These are phyloP conservation scores for Bellardia pandia DNA, from an alignment of 2,888 invertebrate species.

Conservation along the genomic window DNA sequence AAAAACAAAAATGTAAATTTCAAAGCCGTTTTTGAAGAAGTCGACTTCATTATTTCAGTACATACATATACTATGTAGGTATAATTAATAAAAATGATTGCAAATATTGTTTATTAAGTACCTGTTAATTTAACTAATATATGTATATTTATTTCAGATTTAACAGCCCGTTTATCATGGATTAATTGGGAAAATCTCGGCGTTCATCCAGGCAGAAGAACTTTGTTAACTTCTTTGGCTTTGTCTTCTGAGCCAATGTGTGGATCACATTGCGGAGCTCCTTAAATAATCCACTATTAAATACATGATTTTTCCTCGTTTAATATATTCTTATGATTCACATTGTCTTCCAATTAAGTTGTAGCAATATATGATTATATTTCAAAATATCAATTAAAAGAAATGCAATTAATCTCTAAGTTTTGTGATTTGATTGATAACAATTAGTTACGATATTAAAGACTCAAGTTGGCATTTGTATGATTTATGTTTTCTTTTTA, in stretches of 20 bases:
- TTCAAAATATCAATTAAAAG: background rate
- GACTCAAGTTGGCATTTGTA: conserved; percentile 21
- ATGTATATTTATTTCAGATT: conserved; percentile 86
- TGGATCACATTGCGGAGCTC: conserved; percentile 77
- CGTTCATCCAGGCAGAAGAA: conserved; percentile 94
- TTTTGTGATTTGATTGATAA: conserved; percentile 1
- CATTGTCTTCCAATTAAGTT: conserved; percentile 62
- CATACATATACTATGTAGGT: too few relatives aligned
- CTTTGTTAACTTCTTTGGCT: conserved; percentile 92
- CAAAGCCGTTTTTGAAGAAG: too few relatives aligned
- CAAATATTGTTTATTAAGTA: background rate
- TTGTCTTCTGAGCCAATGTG: conserved; percentile 88
- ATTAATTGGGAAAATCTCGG: conserved; percentile 99
- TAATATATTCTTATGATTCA: background rate
- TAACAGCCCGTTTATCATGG: conserved; percentile 98
- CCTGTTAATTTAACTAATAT: background rate
- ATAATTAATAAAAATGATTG: background rate
- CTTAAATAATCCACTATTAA: conserved; percentile 58
- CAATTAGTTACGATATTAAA: background rate
- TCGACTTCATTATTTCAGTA: too few relatives aligned
- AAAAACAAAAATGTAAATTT: too few relatives aligned
- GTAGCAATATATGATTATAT: conserved; percentile 34
- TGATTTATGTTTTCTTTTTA: conserved; percentile 1
- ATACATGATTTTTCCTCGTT: background rate
- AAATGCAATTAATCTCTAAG: conserved; percentile 31